Conservation (phyloP, 1,140 invertebrate species). For the Ctenoplectra terminalis region DNA sequence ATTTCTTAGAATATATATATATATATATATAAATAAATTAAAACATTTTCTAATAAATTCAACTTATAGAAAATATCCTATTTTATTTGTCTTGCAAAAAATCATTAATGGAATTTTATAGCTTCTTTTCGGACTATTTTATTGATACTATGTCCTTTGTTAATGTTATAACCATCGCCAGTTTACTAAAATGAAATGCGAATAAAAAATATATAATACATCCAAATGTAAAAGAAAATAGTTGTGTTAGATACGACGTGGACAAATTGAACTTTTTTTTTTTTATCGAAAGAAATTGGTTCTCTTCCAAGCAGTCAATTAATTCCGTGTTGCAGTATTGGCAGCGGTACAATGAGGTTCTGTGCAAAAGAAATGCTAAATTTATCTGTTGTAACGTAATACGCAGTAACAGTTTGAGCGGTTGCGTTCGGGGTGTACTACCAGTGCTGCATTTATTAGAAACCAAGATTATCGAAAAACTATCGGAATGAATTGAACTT, state of each 20-base stretch:
- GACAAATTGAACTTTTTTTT: constrained; percentile 19
- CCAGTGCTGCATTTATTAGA: constrained; percentile 51
- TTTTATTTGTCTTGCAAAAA: too few species aligned
- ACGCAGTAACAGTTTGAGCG: constrained; percentile 70
- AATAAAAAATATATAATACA: not conserved
- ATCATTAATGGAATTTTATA: too few species aligned
- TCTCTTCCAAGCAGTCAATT: constrained; percentile 77
- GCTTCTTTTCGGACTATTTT: too few species aligned
- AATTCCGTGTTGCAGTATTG: constrained; percentile 79
- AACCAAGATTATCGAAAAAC: not conserved
- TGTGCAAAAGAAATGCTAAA: constrained; percentile 81
- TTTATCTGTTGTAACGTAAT: constrained; percentile 82
- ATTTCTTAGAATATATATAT: too few species aligned
- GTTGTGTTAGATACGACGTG: too few species aligned
- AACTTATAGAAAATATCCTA: too few species aligned
- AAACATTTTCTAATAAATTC: too few species aligned
- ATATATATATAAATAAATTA: too few species aligned
- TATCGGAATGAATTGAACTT: not conserved
- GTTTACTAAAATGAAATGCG: not conserved
- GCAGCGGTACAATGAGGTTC: constrained; percentile 76
- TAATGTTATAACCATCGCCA: not conserved
- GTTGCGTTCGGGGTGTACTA: constrained; percentile 32
- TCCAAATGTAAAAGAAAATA: not conserved
- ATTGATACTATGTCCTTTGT: too few species aligned
- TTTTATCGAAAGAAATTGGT: constrained; percentile 70